These are phyloP conservation scores for Drosophila arizonae DNA, from an alignment of 1,140 invertebrate genomes.

Conservation along the genomic window DNA sequence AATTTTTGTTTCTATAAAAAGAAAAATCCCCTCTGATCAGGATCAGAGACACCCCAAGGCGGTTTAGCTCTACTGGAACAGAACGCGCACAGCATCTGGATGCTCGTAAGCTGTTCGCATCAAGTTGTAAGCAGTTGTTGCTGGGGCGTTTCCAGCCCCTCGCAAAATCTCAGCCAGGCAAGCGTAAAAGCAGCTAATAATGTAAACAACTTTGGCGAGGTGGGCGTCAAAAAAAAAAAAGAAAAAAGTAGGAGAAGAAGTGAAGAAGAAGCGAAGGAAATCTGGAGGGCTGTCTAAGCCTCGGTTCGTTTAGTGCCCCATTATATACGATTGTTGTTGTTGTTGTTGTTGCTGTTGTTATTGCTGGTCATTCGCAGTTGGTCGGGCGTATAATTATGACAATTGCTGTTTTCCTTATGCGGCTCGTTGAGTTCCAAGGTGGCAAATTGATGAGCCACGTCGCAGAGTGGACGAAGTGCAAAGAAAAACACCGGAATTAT, in stretches of 20 bases:
- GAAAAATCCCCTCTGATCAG: constrained; percentile 11
- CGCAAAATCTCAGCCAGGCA: constrained; percentile 54
- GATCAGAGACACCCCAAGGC: neutral
- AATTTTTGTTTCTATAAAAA: neutral
- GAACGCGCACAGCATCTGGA: constrained; percentile 1
- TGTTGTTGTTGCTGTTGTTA: constrained; percentile 28
- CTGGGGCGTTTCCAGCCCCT: constrained; percentile 4
- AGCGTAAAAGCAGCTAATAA: constrained; percentile 70
- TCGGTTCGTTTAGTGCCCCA: constrained; percentile 27
- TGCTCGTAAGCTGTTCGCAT: constrained; percentile 48
- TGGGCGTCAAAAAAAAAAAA: constrained; percentile 11
- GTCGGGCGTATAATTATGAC: constrained; percentile 74
- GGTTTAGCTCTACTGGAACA: neutral
- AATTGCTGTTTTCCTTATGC: constrained; percentile 60
- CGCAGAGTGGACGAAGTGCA: neutral
- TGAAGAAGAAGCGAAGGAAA: constrained; percentile 13
- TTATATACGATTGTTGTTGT: constrained; percentile 12
- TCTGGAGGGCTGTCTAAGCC: constrained; percentile 9
- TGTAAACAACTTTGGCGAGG: constrained; percentile 62
- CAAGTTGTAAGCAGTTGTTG: constrained; percentile 46
- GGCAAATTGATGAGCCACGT: constrained; percentile 26
- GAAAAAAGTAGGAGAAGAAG: constrained; percentile 22
- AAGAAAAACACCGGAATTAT: neutral
- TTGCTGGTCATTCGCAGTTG: constrained; percentile 55
- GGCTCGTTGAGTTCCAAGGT: constrained; percentile 62